Evolutionary conservation across 1,140 invertebrate species (phyloP).

Genomic region (Macrobrachium nipponense): DNA sequence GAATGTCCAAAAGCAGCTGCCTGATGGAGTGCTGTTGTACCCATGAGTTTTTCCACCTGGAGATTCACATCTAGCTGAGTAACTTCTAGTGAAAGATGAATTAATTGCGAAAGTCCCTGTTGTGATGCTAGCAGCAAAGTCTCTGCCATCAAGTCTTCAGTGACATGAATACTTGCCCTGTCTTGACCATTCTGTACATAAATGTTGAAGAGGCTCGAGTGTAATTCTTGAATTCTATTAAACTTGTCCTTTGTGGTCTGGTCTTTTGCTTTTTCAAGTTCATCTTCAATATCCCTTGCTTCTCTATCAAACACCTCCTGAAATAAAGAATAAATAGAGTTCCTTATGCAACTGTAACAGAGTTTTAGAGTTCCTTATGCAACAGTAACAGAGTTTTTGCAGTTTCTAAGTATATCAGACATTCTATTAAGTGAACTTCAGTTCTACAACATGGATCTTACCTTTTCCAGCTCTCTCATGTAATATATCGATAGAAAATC

Average conservation of each 20-base stretch:
- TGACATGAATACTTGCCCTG: not conserved
- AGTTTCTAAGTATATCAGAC: not conserved
- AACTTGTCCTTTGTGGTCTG: constrained; percentile 11
- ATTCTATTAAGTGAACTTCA: not conserved
- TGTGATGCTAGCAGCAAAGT: constrained; percentile 16
- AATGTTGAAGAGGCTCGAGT: not conserved
- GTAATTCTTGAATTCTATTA: not conserved
- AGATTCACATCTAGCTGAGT: not conserved
- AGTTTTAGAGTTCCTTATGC: not conserved
- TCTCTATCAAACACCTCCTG: constrained; percentile 23
- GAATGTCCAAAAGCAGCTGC: constrained; percentile 31
- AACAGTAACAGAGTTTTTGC: not conserved
- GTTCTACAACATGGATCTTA: not conserved
- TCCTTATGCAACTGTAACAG: not conserved
- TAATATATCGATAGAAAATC: not conserved
- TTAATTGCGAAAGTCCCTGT: constrained; percentile 23
- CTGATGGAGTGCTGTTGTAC: constrained; percentile 38
- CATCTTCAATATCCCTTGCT: constrained; percentile 25
- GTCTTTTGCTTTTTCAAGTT: constrained; percentile 25
- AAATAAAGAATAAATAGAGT: not conserved
- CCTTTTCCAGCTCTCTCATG: constrained; percentile 19
- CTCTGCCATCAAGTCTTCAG: not conserved
- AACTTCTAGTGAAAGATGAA: constrained; percentile 12
- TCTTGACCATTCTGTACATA: not conserved
- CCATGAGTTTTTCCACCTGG: constrained; percentile 6